Evolutionary conservation across 2,797 vertebrate species (phyloP).

Genomic region (Columba guinea): DNA sequence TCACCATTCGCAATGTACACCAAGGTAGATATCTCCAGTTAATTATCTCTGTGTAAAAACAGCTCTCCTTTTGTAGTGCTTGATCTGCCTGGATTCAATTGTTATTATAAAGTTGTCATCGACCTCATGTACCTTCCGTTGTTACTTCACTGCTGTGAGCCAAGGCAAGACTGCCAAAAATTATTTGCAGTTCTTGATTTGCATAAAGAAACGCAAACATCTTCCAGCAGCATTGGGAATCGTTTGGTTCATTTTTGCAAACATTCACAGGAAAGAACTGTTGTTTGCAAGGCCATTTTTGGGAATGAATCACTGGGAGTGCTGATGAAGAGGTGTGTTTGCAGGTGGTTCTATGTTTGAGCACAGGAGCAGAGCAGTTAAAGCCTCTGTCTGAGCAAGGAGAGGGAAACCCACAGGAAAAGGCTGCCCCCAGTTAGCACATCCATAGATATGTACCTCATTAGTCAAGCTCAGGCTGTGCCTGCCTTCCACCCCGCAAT

Average conservation of each 20-base stretch:
- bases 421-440: background rate
- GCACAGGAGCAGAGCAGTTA: background rate
- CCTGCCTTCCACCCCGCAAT: rapidly evolving
- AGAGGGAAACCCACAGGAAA: background rate
- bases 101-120: conserved; percentile 9
- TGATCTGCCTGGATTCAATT: background rate
- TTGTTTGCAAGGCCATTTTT: background rate
- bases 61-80: background rate
- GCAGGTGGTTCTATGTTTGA: background rate
- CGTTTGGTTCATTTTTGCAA: rapidly evolving
- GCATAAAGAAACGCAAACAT: background rate
- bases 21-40: background rate
- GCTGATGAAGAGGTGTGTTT: rapidly evolving
- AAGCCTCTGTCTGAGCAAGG: background rate
- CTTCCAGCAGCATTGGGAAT: background rate
- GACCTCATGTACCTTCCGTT: background rate
- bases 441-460: background rate
- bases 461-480: background rate
- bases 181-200: background rate
- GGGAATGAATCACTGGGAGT: background rate
- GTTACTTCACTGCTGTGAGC: background rate
- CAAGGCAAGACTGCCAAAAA: background rate
- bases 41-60: conserved; percentile 26
- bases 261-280: background rate
- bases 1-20: background rate